Evolutionary conservation across 2,797 vertebrate species (phyloP).

Genomic region (Chelon auratus): DNA sequence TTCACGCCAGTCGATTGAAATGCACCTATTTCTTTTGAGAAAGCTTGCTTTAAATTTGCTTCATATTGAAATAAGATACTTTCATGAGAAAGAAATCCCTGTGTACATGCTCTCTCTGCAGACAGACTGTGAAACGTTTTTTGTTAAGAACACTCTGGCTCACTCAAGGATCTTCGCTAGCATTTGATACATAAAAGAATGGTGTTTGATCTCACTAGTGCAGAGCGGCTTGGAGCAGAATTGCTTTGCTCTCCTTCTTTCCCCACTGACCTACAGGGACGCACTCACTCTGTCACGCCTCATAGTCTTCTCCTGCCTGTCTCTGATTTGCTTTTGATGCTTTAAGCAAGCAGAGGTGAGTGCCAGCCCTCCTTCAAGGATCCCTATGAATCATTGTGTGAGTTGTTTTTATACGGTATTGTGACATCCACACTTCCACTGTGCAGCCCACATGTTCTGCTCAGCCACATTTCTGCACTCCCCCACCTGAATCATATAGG

Average conservation of each 20-base stretch:
- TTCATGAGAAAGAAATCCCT: constrained; percentile 19
- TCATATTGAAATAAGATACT: neutral
- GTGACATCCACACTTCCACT: constrained; percentile 29
- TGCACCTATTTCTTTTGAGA: too few relatives aligned
- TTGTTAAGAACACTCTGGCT: constrained; percentile 34
- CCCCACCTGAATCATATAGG: constrained; percentile 23
- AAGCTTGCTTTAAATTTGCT: too few relatives aligned
- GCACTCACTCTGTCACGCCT: constrained; percentile 4
- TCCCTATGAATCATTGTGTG: constrained; percentile 34
- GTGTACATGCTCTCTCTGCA: constrained; percentile 22
- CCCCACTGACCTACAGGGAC: constrained; percentile 32
- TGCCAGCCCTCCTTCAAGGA: constrained; percentile 5
- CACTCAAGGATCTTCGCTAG: constrained; percentile 28
- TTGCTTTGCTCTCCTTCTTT: constrained; percentile 28
- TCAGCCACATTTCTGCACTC: constrained; percentile 2
- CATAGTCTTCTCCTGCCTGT: neutral
- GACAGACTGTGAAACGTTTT: constrained; percentile 3
- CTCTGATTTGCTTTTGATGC: constrained; percentile 39
- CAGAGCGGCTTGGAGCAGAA: constrained; percentile 38
- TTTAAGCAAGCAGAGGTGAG: constrained; percentile 28
- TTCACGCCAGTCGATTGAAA: too few relatives aligned
- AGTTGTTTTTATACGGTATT: constrained; percentile 16
- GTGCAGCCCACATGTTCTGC: constrained; percentile 23
- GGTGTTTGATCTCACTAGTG: constrained; percentile 42
- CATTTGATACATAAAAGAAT: constrained; percentile 11